Evolutionary conservation across 2,888 invertebrate species (phyloP).

Genomic region (Acleris cristana): DNA sequence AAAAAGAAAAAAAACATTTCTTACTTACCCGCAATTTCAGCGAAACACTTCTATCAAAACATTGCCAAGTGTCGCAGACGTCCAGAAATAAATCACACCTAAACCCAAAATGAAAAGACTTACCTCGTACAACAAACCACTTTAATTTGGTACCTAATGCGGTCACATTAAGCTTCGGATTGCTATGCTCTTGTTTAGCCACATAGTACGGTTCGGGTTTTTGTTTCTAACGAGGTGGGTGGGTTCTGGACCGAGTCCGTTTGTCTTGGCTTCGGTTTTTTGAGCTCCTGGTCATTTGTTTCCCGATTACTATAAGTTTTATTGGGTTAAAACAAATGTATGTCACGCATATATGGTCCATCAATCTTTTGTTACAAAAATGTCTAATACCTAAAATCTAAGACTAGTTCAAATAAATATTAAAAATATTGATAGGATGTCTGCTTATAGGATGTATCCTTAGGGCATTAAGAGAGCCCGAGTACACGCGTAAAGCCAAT

Average conservation of each 20-base stretch:
- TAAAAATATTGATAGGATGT: no score
- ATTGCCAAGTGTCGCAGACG: constrained; percentile 33
- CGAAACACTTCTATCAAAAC: constrained; percentile 36
- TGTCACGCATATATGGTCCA: not conserved
- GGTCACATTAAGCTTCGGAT: constrained; percentile 5
- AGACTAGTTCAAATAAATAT: no score
- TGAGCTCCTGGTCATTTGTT: constrained; percentile 34
- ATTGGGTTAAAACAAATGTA: not conserved
- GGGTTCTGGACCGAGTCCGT: constrained; percentile 29
- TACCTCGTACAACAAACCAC: not conserved
- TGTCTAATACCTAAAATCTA: no score
- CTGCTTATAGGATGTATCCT: no score
- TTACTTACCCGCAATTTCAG: constrained; percentile 27
- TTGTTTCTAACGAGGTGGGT: constrained; percentile 33
- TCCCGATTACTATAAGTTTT: constrained; percentile 25
- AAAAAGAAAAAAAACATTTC: constrained; percentile 5
- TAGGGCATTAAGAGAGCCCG: no score
- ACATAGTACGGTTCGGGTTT: constrained; percentile 1
- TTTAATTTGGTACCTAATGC: constrained; percentile 10
- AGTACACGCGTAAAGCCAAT: constrained; percentile 14
- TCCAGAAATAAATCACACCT: constrained; percentile 28
- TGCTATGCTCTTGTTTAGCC: constrained; percentile 1
- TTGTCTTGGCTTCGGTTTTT: constrained; percentile 32
- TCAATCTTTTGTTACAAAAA: no score
- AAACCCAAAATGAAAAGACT: not conserved